Evolutionary conservation across 2,888 invertebrate genomes (phyloP).

Genomic region (Hypena proboscidalis): DNA sequence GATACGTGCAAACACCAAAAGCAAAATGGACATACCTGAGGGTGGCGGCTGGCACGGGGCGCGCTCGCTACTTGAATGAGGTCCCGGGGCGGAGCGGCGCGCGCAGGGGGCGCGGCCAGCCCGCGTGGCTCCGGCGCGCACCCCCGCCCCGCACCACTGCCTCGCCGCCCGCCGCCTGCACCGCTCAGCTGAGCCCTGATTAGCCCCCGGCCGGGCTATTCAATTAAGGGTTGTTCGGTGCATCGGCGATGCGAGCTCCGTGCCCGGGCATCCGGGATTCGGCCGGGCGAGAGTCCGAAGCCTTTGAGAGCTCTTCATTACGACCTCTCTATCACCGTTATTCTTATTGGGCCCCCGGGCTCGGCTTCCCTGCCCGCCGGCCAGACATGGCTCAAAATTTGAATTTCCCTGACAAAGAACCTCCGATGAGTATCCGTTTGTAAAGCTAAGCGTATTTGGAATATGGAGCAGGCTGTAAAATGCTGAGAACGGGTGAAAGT

Average conservation of each 20-base stretch:
- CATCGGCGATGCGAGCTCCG: constrained; percentile 64
- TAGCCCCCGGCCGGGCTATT: constrained; percentile 82
- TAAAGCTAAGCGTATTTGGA: constrained; percentile 3
- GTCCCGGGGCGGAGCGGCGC: constrained; percentile 82
- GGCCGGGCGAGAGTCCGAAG: constrained; percentile 49
- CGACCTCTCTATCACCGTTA: constrained; percentile 66
- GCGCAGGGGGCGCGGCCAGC: constrained; percentile 87
- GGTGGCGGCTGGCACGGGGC: constrained; percentile 82
- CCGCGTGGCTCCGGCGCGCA: constrained; percentile 81
- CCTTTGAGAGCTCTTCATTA: constrained; percentile 76
- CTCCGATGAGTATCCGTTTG: not conserved
- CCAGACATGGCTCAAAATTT: constrained; percentile 42
- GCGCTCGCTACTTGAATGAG: constrained; percentile 84
- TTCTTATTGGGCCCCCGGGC: constrained; percentile 61
- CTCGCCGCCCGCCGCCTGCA: constrained; percentile 57
- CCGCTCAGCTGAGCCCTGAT: constrained; percentile 83
- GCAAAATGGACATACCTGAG: constrained; percentile 84
- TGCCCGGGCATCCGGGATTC: no score
- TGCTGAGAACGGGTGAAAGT: not conserved
- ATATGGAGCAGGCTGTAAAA: constrained; percentile 2
- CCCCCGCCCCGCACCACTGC: constrained; percentile 52
- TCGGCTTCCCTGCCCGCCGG: constrained; percentile 29
- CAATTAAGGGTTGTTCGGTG: constrained; percentile 82
- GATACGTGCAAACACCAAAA: constrained; percentile 80
- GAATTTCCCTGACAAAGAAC: constrained; percentile 45